These are phyloP conservation scores for Drosophila ustulata DNA, from an alignment of 2,888 invertebrate species.

Conservation along the genomic window DNA sequence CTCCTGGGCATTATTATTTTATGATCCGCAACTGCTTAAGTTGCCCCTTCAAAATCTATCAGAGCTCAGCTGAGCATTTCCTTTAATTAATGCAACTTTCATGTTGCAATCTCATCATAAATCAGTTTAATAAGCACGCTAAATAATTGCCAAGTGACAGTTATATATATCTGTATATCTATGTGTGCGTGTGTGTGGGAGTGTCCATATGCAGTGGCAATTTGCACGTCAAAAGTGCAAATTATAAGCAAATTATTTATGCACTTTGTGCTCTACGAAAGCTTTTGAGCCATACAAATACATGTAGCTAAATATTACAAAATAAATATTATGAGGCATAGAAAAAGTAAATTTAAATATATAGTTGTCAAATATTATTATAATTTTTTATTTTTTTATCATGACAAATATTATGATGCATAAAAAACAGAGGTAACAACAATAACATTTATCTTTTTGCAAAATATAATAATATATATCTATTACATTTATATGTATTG, in stretches of 20 bases:
- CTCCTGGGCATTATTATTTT: constrained; percentile 23
- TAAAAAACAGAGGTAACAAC: background rate
- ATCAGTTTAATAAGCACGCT: constrained; percentile 54
- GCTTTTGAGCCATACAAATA: too few relatives aligned
- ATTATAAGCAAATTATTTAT: constrained; percentile 30
- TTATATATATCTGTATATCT: background rate
- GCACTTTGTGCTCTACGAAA: constrained; percentile 11
- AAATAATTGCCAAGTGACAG: constrained; percentile 41
- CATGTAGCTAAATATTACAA: background rate
- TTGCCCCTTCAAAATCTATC: constrained; percentile 11
- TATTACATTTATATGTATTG: constrained; percentile 1
- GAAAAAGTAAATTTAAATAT: too few relatives aligned
- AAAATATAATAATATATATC: background rate
- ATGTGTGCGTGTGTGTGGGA: constrained; percentile 6
- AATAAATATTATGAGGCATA: too few relatives aligned
- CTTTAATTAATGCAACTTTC: constrained; percentile 53
- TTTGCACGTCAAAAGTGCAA: constrained; percentile 55
- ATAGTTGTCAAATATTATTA: too few relatives aligned
- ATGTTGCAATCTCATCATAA: constrained; percentile 56
- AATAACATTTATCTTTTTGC: background rate
- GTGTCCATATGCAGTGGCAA: constrained; percentile 44
- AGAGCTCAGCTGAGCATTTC: constrained; percentile 35
- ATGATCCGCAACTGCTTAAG: constrained; percentile 18
- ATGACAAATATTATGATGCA: background rate
- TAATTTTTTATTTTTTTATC: too few relatives aligned